Base-by-base conservation (phyloP, 2,113 vertebrate species). In the Barnardius zonarius region DNA sequence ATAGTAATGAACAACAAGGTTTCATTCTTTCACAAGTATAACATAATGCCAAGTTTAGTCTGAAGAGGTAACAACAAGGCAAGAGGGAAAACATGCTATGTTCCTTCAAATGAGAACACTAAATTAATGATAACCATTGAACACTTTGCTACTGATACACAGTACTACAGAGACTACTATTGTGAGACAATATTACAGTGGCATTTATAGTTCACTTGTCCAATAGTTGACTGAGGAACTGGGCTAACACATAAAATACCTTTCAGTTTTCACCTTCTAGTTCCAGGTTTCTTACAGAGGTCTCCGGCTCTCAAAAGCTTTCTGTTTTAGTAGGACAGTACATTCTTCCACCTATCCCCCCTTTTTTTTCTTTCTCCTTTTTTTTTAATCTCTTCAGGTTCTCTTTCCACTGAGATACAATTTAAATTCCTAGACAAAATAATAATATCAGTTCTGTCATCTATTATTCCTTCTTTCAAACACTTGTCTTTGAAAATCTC, bases 41-140 rank as follows among this genome's bases (percentile, higher is more conserved):
- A 98, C 98, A 98, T 97, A 98, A 98, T 98, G 98, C 98, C 98
- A 98, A 98, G 98, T 98, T 99, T 98, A 98, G 98, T 98, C 98
- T 98, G 98, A 98, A 98, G 98, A 98, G 97, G 98, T 98, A 98
- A 98, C 97, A 97, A 98, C 98, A 98, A 97, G 98, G 98, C 98
- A 98, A 98, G 98, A 96, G 98, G 98, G 98, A 98, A 98, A 98
- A 98, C 97, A 97, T 90, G 83, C 97, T 98, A 93, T 98, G 97
- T 97, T 98, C 98, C 96, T 96, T 97, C 98, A 98, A 98, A 98
- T 96, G 97, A 98, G 98, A 98, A 93, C 20, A 68, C 97, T 98
- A 97, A 98, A 98, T 99, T 98, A 98, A 98, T 98, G 98, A 98
- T 98, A 98, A 98, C 96, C 96, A 93, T 83, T 97, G 98, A 98